Conservation (phyloP, 2,888 invertebrate species). For the Idaea biselata region DNA sequence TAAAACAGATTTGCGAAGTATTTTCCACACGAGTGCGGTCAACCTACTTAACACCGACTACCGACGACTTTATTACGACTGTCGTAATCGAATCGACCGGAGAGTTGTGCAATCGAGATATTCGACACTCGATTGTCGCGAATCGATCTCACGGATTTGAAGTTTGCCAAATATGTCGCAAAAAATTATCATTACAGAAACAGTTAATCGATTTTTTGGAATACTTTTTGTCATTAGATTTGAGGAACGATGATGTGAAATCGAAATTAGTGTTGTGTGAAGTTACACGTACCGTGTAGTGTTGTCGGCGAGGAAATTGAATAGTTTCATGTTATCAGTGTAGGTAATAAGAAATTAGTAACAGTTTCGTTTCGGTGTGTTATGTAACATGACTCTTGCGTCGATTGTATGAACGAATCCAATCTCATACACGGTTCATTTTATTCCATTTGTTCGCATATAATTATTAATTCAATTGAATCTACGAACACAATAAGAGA, state of each 20-base stretch:
- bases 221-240: neutral
- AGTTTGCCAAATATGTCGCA: constrained; percentile 5
- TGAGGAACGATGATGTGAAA: neutral
- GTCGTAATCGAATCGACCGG: constrained; percentile 14
- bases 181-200: constrained; percentile 3
- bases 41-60: constrained; percentile 17
- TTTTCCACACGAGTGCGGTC: constrained; percentile 22
- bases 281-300: neutral
- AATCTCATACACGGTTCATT: constrained; percentile 2
- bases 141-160: constrained; percentile 16
- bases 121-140: neutral
- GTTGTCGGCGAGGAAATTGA: neutral
- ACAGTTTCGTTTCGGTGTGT: constrained; percentile 4
- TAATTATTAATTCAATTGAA: neutral
- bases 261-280: neutral
- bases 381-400: neutral
- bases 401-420: neutral
- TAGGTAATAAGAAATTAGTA: constrained; percentile 2
- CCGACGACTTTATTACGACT: constrained; percentile 17
- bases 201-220: neutral
- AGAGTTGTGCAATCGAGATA: constrained; percentile 18
- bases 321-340: neutral
- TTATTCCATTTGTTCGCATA: constrained; percentile 5
- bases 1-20: constrained; percentile 16
- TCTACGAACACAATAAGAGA: neutral